Conservation (phyloP, 2,797 vertebrate species). For the Malacoctenus gilli region DNA sequence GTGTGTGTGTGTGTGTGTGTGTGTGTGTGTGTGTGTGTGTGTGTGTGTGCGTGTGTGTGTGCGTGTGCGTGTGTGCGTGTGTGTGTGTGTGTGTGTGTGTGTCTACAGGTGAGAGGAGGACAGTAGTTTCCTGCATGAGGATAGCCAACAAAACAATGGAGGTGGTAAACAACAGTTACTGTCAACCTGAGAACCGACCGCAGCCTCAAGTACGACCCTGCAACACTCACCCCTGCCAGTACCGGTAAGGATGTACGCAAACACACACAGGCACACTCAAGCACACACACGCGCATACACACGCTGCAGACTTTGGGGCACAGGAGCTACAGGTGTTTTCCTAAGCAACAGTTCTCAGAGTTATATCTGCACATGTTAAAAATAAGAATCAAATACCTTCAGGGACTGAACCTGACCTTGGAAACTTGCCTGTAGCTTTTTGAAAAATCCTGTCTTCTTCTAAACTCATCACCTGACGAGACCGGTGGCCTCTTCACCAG, state of each 20-base stretch:
- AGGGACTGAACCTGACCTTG: too few species aligned
- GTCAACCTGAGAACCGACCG: slow-evolving; percentile 85
- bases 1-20: background rate
- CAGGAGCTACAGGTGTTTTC: too few species aligned
- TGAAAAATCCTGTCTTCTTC: too few species aligned
- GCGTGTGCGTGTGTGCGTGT: too few species aligned
- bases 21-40: slow-evolving; percentile 3
- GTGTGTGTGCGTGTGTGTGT: slow-evolving; percentile 5
- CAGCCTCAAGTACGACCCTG: slow-evolving; percentile 89
- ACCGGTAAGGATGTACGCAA: slow-evolving; percentile 81
- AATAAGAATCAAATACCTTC: too few species aligned
- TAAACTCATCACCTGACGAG: too few species aligned
- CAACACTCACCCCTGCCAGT: slow-evolving; percentile 92
- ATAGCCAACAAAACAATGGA: slow-evolving; percentile 91
- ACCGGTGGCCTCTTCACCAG: too few species aligned
- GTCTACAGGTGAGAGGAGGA: slow-evolving; percentile 88
- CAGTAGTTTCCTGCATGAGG: slow-evolving; percentile 90
- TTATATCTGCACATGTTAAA: too few species aligned
- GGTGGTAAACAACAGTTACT: slow-evolving; percentile 87
- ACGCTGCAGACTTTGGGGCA: too few species aligned
- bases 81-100: slow-evolving; percentile 6
- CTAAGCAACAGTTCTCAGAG: too few species aligned
- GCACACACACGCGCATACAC: background rate
- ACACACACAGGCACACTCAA: slow-evolving; percentile 8
- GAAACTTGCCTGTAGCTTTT: too few species aligned